phyloP scores from a whole-genome alignment of 2,888 invertebrate genomes.

The Caenorhabditis virilis region DNA sequence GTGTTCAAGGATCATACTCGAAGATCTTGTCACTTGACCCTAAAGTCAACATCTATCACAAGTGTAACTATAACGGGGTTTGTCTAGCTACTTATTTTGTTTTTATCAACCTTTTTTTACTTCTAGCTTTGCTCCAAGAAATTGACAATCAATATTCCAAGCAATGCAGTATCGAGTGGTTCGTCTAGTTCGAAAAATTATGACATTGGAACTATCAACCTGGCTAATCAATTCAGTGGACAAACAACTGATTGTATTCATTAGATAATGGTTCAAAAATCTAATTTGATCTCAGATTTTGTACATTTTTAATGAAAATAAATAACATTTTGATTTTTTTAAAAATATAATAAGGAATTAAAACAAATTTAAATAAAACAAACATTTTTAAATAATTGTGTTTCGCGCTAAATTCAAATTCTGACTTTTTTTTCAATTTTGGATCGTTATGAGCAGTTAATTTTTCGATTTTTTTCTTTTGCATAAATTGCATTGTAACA shows the following conservation, averaged over 20 bases:
- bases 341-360: background rate
- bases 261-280: conserved; percentile 5
- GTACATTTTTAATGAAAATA: background rate
- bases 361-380: too few species aligned
- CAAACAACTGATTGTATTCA: conserved; percentile 37
- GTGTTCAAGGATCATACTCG: conserved; percentile 11
- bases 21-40: conserved; percentile 16
- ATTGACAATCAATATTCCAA: conserved; percentile 30
- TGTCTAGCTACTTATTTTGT: too few species aligned
- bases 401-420: too few species aligned
- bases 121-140: conserved; percentile 33
- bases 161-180: conserved; percentile 21
- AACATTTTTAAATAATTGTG: too few species aligned
- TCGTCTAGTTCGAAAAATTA: conserved; percentile 19
- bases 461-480: too few species aligned
- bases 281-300: background rate
- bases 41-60: conserved; percentile 25
- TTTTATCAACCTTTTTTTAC: background rate
- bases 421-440: too few species aligned
- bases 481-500: too few species aligned
- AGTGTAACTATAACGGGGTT: conserved; percentile 19
- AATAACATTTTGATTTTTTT: background rate
- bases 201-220: conserved; percentile 39
- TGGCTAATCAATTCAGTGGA: conserved; percentile 35
- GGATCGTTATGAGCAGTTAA: too few species aligned